These are phyloP conservation scores for Takifugu bimaculatus DNA, from an alignment of 2,113 vertebrate genomes.

Conservation along the genomic window DNA sequence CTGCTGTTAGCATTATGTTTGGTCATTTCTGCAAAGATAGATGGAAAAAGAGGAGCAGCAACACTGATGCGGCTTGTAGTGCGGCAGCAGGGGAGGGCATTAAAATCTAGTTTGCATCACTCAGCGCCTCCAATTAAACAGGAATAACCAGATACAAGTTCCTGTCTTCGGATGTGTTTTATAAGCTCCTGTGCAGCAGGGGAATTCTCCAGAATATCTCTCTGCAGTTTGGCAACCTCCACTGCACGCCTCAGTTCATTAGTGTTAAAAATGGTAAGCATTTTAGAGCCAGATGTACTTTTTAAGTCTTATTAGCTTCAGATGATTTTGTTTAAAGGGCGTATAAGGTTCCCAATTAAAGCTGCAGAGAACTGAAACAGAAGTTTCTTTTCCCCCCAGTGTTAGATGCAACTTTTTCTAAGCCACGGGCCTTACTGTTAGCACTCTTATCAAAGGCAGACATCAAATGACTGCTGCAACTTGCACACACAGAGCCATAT, in stretches of 20 bases:
- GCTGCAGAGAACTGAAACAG: slow-evolving; percentile 54
- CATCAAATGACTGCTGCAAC: slow-evolving; percentile 59
- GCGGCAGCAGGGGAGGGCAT: slow-evolving; percentile 73
- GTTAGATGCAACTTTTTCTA: slow-evolving; percentile 53
- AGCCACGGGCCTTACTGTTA: slow-evolving; percentile 42
- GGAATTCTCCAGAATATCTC: slow-evolving; percentile 69
- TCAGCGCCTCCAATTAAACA: slow-evolving; percentile 78
- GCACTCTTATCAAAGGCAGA: slow-evolving; percentile 59
- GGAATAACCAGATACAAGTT: slow-evolving; percentile 74
- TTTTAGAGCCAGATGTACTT: slow-evolving; percentile 76
- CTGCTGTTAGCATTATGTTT: slow-evolving; percentile 24
- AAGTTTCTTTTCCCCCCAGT: slow-evolving; percentile 51
- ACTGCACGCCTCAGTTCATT: slow-evolving; percentile 72
- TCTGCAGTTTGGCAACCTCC: slow-evolving; percentile 60
- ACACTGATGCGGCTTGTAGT: slow-evolving; percentile 65
- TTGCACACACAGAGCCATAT: slow-evolving; percentile 37
- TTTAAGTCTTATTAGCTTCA: slow-evolving; percentile 77
- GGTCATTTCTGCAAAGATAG: slow-evolving; percentile 61
- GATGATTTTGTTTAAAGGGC: slow-evolving; percentile 75
- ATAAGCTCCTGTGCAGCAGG: slow-evolving; percentile 68
- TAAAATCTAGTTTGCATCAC: slow-evolving; percentile 75
- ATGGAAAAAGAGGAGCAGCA: slow-evolving; percentile 53
- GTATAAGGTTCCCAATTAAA: slow-evolving; percentile 73
- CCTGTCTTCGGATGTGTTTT: slow-evolving; percentile 70
- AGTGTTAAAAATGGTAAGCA: slow-evolving; percentile 75